Conservation (phyloP, 2,113 vertebrate species). For the Corythornis madagascariensis region DNA sequence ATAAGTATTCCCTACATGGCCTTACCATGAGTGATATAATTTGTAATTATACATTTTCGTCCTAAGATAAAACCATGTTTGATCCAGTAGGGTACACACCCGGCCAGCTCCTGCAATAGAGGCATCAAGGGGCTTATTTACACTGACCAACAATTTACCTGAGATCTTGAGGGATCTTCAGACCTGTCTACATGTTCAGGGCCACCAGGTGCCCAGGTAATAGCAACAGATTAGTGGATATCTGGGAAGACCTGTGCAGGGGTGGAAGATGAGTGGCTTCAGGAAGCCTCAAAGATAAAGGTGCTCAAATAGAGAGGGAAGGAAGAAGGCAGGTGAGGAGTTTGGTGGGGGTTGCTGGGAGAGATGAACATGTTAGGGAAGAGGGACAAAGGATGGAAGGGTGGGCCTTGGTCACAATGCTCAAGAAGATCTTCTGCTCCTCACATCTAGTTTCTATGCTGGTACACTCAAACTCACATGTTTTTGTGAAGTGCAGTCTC, state of each 20-base stretch:
- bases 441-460: neutral
- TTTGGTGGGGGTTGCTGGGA: neutral
- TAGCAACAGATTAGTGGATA: fast-evolving
- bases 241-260: neutral
- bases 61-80: neutral
- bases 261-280: neutral
- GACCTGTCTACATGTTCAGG: neutral
- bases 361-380: neutral
- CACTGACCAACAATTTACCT: no score
- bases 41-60: neutral
- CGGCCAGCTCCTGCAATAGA: fast-evolving
- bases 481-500: neutral
- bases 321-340: neutral
- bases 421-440: neutral
- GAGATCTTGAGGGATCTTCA: neutral
- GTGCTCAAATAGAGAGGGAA: neutral
- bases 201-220: neutral
- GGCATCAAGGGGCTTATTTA: neutral
- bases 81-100: fast-evolving
- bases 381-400: no score
- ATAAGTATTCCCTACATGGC: neutral
- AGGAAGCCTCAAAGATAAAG: neutral
- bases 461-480: fast-evolving
- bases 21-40: neutral
- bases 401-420: fast-evolving